phyloP scores from a whole-genome alignment of 1,140 invertebrate genomes.

The Neodiprion pinetum region DNA sequence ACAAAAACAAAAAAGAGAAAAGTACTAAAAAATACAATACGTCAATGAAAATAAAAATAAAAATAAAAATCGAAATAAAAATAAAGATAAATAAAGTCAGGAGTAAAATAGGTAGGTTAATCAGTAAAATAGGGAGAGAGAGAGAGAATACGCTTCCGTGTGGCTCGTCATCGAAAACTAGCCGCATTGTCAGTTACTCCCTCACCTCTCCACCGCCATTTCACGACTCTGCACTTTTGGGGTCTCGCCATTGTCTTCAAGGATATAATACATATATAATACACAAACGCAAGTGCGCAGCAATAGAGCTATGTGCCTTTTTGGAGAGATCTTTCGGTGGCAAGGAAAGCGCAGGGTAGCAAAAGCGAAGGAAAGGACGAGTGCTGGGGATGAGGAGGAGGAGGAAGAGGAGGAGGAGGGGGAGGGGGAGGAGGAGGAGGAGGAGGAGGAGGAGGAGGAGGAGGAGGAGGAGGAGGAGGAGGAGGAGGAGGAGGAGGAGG shows the following conservation, averaged over 20 bases:
- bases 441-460: conserved; percentile 18
- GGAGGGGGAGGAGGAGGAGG: conserved; percentile 16
- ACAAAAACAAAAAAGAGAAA: not conserved
- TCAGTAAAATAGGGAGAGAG: conserved; percentile 27
- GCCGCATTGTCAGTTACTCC: too few species aligned
- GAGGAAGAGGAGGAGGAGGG: conserved; percentile 24
- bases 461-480: conserved; percentile 17
- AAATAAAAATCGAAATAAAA: not conserved
- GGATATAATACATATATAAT: too few species aligned
- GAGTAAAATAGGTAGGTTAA: conserved; percentile 17
- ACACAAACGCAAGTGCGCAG: not conserved
- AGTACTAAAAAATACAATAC: not conserved
- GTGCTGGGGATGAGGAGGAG: conserved; percentile 17
- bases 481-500: conserved; percentile 18
- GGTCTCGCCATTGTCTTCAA: too few species aligned
- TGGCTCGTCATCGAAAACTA: not conserved
- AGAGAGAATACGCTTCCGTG: conserved; percentile 19
- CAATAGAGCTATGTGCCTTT: conserved; percentile 12
- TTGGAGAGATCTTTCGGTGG: conserved; percentile 11
- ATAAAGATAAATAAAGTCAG: not conserved
- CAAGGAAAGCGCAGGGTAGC: conserved; percentile 23
- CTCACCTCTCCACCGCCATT: too few species aligned
- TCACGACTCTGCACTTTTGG: too few species aligned
- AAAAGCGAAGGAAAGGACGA: conserved; percentile 25
- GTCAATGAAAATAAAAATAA: not conserved